Evolutionary conservation across 2,888 invertebrate genomes (phyloP).

Genomic region (Melangyna quadrimaculata): DNA sequence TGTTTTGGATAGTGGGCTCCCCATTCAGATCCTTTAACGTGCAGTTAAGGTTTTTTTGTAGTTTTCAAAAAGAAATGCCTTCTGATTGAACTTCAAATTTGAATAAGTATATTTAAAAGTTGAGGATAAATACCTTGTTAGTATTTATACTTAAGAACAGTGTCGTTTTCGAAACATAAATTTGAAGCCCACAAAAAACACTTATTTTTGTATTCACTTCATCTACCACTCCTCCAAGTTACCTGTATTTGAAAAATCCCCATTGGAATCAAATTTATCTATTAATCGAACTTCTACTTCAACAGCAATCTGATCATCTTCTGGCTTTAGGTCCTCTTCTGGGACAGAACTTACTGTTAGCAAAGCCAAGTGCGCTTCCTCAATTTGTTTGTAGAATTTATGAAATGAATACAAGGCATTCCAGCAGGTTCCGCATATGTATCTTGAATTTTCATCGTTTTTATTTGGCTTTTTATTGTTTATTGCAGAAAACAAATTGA

Average conservation of each 20-base stretch:
- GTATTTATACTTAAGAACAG: neutral
- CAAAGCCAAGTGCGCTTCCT: conserved; percentile 73
- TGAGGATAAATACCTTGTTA: neutral
- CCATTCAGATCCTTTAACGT: too few species aligned
- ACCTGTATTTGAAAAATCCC: conserved; percentile 69
- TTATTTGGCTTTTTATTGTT: conserved; percentile 46
- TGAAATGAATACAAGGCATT: conserved; percentile 75
- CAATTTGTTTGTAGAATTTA: conserved; percentile 75
- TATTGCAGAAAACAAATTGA: neutral
- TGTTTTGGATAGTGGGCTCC: too few species aligned
- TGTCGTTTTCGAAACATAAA: neutral
- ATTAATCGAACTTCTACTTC: conserved; percentile 7
- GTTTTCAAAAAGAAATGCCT: too few species aligned
- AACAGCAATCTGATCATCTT: neutral
- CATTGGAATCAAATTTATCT: conserved; percentile 28
- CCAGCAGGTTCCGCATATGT: conserved; percentile 76
- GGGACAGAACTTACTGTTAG: conserved; percentile 43
- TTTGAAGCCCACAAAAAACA: neutral
- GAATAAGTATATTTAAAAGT: too few species aligned
- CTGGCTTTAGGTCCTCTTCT: conserved; percentile 37
- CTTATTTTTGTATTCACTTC: conserved; percentile 48
- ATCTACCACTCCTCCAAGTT: conserved; percentile 69
- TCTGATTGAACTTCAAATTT: too few species aligned
- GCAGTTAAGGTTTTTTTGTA: too few species aligned
- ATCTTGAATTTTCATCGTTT: conserved; percentile 37